Conservation (phyloP, 2,797 vertebrate genomes). For the Hypotaenidia philippensis region DNA sequence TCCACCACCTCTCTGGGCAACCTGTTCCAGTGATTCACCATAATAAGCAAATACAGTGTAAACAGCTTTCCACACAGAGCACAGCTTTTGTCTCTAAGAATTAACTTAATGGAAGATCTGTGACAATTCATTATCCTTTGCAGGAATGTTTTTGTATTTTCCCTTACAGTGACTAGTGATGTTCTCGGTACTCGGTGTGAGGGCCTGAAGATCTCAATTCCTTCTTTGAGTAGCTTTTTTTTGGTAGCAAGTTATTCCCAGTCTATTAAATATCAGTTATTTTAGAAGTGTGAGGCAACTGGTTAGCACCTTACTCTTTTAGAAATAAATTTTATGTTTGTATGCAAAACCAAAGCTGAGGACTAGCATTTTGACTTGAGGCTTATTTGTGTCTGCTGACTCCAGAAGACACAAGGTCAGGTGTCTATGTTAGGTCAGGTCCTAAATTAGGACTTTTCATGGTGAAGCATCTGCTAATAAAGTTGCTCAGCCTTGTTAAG, state of each 20-base stretch:
- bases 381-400: background rate
- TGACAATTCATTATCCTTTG: background rate
- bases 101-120: background rate
- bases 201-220: background rate
- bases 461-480: background rate
- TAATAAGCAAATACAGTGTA: background rate
- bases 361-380: background rate
- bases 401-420: background rate
- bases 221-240: background rate
- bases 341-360: background rate
- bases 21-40: too few species aligned
- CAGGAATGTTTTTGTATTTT: background rate
- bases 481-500: background rate
- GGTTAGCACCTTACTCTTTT: background rate
- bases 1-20: too few species aligned
- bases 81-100: background rate
- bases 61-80: background rate
- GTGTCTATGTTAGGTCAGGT: background rate
- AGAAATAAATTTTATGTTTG: background rate
- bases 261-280: background rate
- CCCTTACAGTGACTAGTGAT: background rate
- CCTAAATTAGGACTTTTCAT: background rate
- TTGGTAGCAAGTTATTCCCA: background rate
- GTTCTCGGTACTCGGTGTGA: background rate
- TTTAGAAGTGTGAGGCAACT: background rate